These are phyloP conservation scores for Vombatus ursinus DNA, from an alignment of 2,113 vertebrate genomes.

Conservation along the genomic window DNA sequence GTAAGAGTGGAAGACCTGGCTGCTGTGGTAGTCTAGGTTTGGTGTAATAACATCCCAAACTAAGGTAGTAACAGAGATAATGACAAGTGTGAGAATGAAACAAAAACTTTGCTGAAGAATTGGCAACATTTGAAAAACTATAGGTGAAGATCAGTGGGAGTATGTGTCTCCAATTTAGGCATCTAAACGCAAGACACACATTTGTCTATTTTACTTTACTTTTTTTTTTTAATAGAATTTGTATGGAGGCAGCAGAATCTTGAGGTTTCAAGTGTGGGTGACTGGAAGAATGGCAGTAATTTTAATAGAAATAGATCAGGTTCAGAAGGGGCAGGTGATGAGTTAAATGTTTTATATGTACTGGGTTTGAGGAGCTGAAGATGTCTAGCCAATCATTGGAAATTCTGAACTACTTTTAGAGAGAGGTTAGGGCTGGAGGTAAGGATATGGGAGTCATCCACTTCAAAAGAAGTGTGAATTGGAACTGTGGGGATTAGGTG, in stretches of 20 bases:
- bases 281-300: neutral
- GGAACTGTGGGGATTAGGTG: slow-evolving; percentile 27
- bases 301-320: neutral
- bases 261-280: neutral
- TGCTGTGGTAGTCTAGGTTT: slow-evolving; percentile 10
- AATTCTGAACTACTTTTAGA: neutral
- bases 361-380: neutral
- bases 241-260: neutral
- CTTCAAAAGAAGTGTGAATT: neutral
- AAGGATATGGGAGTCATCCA: slow-evolving; percentile 1
- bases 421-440: neutral
- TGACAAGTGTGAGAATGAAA: no score
- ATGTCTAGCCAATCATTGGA: neutral
- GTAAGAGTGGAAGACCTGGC: neutral
- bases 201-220: no score
- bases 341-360: slow-evolving; percentile 25
- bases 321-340: slow-evolving; percentile 15
- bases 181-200: no score
- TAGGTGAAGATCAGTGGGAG: no score
- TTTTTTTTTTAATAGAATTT: no score
- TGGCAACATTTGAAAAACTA: no score
- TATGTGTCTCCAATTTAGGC: no score
- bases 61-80: no score
- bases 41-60: neutral
- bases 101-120: no score